Evolutionary conservation across 1,140 invertebrate genomes (phyloP), one percentile per base, ranked within the genome.

Genomic region (Phymorhynchus buccinoides): DNA sequence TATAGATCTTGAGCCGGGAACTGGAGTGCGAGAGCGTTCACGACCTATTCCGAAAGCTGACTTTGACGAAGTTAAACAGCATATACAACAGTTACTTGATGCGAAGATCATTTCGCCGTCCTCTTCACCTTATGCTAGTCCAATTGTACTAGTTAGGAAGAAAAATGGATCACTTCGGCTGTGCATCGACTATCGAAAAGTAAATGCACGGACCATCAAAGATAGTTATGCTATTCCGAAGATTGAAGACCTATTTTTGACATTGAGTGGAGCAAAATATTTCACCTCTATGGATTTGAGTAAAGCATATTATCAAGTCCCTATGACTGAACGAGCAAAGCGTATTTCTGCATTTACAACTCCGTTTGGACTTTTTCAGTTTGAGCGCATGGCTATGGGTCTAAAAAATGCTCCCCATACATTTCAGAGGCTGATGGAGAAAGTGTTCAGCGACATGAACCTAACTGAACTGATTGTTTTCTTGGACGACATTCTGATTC

Each of bases 271-370:
- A 14, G 27, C 79, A 14, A 41, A 56, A 12, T 80, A 62, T 32
- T 80, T 56, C 32, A 56, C 44, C 6, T 44, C 27, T 22, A 30
- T 52, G 44, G 79, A 80, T 56, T 35, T 80, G 3, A 44, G 79
- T 35, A 80, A 80, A n/a, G 79, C 79, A 7, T 80, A 80, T 32
- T 52, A 56, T 22, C 79, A 80, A n/a, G n/a, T 80, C n/a, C 79
- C 79, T 37, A 62, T 80, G 44, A 16, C 79, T 44, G 1, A 80
- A 9, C 27, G 32, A 30, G 44, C 79, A 4, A 79, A 30, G 3
- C 30, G 39, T 0, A 41, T 79, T 9, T 42, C 77, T 37, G 77
- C 39, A n/a, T 79, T 42, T 79, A 44, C 44, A 16, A 79, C 77
- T 14, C 77, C 77, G 3, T 79, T 79, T 79, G 39, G 79, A 3